Conservation (phyloP, 2,113 vertebrate genomes). For the Phocoena phocoena region DNA sequence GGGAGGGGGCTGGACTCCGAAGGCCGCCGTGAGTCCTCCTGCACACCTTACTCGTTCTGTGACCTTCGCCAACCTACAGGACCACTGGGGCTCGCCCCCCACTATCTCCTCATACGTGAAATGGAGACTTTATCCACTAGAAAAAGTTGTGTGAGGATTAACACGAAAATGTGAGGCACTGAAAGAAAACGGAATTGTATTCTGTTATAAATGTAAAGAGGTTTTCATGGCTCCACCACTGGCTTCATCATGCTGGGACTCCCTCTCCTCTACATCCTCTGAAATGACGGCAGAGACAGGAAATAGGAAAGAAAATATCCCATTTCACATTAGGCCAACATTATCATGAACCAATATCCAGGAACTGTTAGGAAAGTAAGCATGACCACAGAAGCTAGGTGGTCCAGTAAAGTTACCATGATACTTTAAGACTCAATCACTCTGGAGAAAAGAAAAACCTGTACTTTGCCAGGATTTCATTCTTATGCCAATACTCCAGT, state of each 20-base stretch:
- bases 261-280: not conserved
- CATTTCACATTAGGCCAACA: not conserved
- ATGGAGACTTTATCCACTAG: not conserved
- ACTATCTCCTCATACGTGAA: not conserved
- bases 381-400: not conserved
- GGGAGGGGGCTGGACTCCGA: not conserved
- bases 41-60: not conserved
- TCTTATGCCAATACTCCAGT: not conserved
- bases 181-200: not conserved
- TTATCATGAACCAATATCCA: not conserved
- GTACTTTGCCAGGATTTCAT: not conserved
- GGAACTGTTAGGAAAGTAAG: not conserved
- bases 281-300: not conserved
- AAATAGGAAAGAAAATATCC: not conserved
- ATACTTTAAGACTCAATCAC: not conserved
- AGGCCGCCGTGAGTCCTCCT: not conserved
- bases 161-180: not conserved
- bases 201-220: not conserved
- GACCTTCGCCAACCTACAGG: not conserved
- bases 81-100: not conserved
- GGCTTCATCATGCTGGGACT: not conserved
- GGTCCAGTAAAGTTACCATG: not conserved
- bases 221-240: not conserved
- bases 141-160: not conserved
- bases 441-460: not conserved